Percentiles rank a stretch among this genome's conserved stretches.
These are phyloP conservation scores for Phalacrocorax carbo DNA, from an alignment of 2,113 vertebrate genomes.

Conservation along the genomic window DNA sequence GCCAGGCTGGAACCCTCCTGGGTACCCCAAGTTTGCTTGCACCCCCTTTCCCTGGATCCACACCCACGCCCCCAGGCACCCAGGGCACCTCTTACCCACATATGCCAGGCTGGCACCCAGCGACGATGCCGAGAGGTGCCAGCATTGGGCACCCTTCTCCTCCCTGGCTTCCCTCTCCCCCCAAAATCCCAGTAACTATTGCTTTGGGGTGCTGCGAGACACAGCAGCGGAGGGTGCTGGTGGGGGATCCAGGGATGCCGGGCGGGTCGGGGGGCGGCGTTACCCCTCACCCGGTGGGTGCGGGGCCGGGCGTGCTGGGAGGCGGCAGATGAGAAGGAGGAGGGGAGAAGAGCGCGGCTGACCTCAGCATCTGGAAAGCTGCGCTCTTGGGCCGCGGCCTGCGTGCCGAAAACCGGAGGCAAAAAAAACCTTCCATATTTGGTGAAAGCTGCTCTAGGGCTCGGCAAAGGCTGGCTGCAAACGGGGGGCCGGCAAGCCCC, in stretches of 20 bases:
- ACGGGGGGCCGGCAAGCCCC: background rate
- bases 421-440: slow-evolving; percentile 86
- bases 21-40: background rate
- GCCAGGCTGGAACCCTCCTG: background rate
- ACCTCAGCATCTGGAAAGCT: slow-evolving; percentile 82
- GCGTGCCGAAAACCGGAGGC: slow-evolving; percentile 76
- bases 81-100: background rate
- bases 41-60: background rate
- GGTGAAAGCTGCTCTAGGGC: slow-evolving; percentile 76
- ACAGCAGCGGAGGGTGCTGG: background rate
- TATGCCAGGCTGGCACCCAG: background rate
- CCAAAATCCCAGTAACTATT: background rate
- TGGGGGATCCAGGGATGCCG: background rate
- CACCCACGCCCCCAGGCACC: background rate
- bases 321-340: background rate
- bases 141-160: rapidly evolving
- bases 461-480: slow-evolving; percentile 48
- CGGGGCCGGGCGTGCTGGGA: background rate
- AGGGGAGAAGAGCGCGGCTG: slow-evolving; percentile 44
- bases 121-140: background rate
- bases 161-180: background rate
- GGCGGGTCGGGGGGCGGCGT: background rate
- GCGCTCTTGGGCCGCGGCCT: slow-evolving; percentile 77
- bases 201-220: background rate
- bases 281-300: background rate